Base-by-base conservation (phyloP, 1,140 invertebrate species). In the Anoplolepis gracilipes region DNA sequence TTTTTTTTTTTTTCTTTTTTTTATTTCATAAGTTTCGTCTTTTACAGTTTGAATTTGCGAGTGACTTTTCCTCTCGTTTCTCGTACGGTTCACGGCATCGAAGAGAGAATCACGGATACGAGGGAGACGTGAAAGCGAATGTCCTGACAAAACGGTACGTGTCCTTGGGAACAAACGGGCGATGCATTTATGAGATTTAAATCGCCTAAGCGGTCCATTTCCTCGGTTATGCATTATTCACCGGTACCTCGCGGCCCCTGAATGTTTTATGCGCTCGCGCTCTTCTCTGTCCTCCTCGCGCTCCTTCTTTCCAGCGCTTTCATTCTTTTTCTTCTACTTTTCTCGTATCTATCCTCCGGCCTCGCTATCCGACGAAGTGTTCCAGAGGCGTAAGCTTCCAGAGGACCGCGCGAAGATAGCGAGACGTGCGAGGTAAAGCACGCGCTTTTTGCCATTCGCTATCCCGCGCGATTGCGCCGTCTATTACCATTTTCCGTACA, bases 171-270 rank as follows among this genome's bases (percentile, higher is more conserved):
- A 90, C 88, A 91, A 90, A 87, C 85, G 90, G 85, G 84, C 87
- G 92, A 91, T 92, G 92, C 92, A 94, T 94, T 94, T 94, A 93
- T 94, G 93, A 94, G 93, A 94, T 94, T 94, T 94, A 94, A 94
- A 94, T 94, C 93, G 92, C 88, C 91, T 92, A 92, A 94, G 92
- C 93, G 94, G 94, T 94, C 93, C 93, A 94, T 94, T 94, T 94
- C 92, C 91, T 88, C 61, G 85, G 87, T 87, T 90, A 94, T 94
- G 92, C 93, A 94, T 94, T 94, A 94, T 94, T 94, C 93, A 94
- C 92, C 70, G 85, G 78, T 85, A 92, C 90, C 90, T 76, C 86
- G 85, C 88, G 87, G 82, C 85, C 90, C 88, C 86, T 93, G 91
- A 94, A 94, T 94, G 92, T 94, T 94, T 94, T 93, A 93, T 93